Conservation (phyloP, 2,797 vertebrate genomes). For the Aphelocoma californica region DNA sequence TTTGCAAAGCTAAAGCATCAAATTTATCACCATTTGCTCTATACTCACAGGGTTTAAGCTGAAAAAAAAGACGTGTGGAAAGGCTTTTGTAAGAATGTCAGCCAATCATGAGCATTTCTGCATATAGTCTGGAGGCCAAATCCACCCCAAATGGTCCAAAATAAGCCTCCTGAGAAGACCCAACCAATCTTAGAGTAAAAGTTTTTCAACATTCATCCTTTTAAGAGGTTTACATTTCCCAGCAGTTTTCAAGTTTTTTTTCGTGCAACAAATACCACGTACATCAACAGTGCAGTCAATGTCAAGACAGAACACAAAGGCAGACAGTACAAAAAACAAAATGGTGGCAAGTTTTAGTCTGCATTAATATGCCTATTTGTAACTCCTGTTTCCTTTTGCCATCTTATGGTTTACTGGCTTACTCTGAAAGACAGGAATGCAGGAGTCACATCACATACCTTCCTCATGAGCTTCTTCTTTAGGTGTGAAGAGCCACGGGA, state of each 20-base stretch:
- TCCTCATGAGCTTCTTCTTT: constrained; percentile 37
- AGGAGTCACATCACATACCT: constrained; percentile 9
- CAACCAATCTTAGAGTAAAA: not conserved
- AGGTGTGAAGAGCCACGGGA: not conserved
- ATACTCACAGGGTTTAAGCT: not conserved
- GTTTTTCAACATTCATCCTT: not conserved
- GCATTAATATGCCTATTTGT: not conserved
- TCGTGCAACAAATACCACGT: not conserved
- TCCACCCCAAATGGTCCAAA: not conserved
- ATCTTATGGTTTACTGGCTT: not conserved
- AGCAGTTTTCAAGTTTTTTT: not conserved
- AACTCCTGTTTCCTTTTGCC: not conserved
- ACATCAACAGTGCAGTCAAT: fast-evolving
- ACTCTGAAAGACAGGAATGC: not conserved
- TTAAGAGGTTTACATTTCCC: constrained; percentile 38
- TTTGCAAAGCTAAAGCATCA: constrained; percentile 34
- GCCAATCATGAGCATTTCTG: not conserved
- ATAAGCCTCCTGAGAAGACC: not conserved
- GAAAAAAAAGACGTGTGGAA: not conserved
- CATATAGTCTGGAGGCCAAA: not conserved
- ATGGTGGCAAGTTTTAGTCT: not conserved
- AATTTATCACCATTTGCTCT: not conserved
- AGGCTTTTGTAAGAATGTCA: not conserved
- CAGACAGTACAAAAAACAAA: not conserved
- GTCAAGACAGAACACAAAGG: not conserved